Evolutionary conservation across 2,797 vertebrate genomes (phyloP), one percentile per base, ranked within the genome.

Genomic region (Micropoecilia bifurca): DNA sequence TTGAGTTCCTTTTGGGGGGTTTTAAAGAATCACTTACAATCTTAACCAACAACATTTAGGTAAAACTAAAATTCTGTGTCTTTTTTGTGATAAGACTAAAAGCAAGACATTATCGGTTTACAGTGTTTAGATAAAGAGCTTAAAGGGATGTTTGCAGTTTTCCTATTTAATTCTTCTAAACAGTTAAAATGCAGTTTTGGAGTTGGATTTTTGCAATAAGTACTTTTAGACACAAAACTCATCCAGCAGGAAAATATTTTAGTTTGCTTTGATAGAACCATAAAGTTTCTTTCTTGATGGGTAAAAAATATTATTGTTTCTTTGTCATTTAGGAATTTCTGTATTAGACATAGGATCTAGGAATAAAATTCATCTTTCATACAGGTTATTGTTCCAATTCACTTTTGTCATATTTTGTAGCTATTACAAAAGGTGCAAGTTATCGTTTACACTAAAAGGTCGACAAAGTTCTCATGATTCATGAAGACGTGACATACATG

Each of bases 1-100:
- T 83, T 71, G 87, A 74, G 83, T 87, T 90, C 80, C 59, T 55
- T 82, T 88, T 88, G 73, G n/a, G n/a, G n/a, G n/a, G n/a, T n/a
- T n/a, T n/a, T 39, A 22, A 12, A 41, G 66, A 9, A 59, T 28
- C 12, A 0, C 25, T 28, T 16, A 59, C 55, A 59, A 59, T 59
- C 10, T 59, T 59, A 28, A 30, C n/a, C n/a, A 14, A 30, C 55
- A 28, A 14, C 13, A 59, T 59, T 59, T 28, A 59, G n/a, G 4
- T 59, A 30, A 13, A 28, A 59, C n/a, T 59, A 2, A 28, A n/a
- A 57, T 57, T 13, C n/a, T 0, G n/a, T 57, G 55, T 57, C 25
- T 13, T 28, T 10, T n/a, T 57, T 57, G 55, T 57, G n/a, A 28
- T 57, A 8, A 68, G 36, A 68, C n/a, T 57, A 57, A 68, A 68